Base-by-base conservation (phyloP, 2,113 vertebrate species). In the Aldabrachelys gigantea region DNA sequence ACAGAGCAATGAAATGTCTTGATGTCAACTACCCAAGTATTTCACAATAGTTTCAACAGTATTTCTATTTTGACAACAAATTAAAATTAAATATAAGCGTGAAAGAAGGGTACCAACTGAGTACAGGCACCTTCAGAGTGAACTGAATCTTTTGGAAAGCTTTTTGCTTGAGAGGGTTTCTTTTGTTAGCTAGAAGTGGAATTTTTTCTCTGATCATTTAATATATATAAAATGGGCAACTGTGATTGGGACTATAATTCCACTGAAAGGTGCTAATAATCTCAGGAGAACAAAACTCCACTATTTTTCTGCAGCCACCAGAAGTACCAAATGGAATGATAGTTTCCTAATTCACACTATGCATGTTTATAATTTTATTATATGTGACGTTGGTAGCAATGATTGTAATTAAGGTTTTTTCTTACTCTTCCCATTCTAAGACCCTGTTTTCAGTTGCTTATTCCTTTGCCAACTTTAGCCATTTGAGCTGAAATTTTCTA, bases 31-130 rank as follows among this genome's bases (percentile, higher is more conserved):
- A 59, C 11, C 57, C 57, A 59, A 59, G 57, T 59, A 59, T 59
- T 59, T 29, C 29, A 59, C 57, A 29, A 27, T 59, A 59, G 47
- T 10, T 27, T 85, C 87, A 92, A 56, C 47, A 87, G 83, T 69
- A 69, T 3, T 89, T 29, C 1, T 84, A 7, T 50, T 86, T n/a
- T 17, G 89, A 44, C 21, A 35, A 62, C 27, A 57, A 56, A n/a
- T 49, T 50, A 86, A 79, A 96, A 86, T 9, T 17, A 75, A 90
- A 59, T 59, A 91, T 57, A 53, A 57, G n/a, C 17, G 22, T 72
- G 65, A 38, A 87, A 85, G 90, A 95, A 95, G 80, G 52, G 38
- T 38, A 86, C 27, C 52, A 93, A 52, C 62, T 78, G 89, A 95
- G 62, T 12, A 0, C 56, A 72, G 62, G 24, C 88, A 80, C 82